These are phyloP conservation scores for Barnardius zonarius DNA, from an alignment of 2,113 vertebrate species.

Conservation along the genomic window DNA sequence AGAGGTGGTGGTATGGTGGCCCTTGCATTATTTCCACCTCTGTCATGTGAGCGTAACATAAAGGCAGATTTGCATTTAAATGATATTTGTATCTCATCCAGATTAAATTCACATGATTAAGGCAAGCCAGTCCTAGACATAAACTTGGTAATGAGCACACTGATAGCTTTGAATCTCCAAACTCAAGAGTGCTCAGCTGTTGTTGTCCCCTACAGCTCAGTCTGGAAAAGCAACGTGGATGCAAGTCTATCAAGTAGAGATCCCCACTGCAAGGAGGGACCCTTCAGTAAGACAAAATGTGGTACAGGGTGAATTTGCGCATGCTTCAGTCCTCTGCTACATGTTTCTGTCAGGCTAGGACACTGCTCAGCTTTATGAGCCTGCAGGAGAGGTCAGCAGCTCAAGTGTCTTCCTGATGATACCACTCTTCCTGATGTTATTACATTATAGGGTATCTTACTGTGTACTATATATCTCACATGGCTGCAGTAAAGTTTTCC, in stretches of 20 bases:
- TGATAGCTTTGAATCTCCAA: not conserved
- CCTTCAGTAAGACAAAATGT: not conserved
- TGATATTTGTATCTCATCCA: not conserved
- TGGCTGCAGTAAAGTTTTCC: not conserved
- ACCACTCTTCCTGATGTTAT: not conserved
- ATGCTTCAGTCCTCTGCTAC: not conserved
- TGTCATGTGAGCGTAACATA: fast-evolving
- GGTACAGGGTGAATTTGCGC: not conserved
- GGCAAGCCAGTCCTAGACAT: not conserved
- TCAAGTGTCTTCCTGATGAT: not conserved
- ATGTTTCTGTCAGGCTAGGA: not conserved
- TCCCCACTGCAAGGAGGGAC: no score
- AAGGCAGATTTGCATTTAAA: fast-evolving
- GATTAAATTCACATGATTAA: not conserved
- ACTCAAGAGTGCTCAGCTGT: not conserved
- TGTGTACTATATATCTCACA: no score
- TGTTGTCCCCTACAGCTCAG: not conserved
- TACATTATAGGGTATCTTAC: not conserved
- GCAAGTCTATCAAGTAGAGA: not conserved
- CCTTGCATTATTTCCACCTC: not conserved
- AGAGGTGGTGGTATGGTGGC: no score
- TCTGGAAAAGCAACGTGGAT: not conserved
- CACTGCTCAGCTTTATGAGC: not conserved
- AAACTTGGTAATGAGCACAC: not conserved
- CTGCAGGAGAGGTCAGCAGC: not conserved